Evolutionary conservation across 2,888 invertebrate species (phyloP).

Genomic region (Drosophila glabriapex): DNA sequence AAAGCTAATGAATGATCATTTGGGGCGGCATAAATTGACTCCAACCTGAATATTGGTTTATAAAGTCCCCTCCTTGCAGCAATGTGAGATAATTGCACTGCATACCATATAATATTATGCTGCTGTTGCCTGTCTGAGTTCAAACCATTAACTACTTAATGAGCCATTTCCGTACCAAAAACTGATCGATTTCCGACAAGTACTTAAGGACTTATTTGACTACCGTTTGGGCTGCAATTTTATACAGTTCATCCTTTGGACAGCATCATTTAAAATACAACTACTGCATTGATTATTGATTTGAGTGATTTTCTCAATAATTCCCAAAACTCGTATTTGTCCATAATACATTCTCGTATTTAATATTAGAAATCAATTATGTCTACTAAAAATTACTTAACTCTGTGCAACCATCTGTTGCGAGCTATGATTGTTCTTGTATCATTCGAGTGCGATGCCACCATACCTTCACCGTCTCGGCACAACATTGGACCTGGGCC

Average conservation of each 20-base stretch:
- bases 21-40: conserved; percentile 54
- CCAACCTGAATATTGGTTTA: conserved; percentile 17
- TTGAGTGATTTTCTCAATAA: background rate
- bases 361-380: conserved; percentile 53
- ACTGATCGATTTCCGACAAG: background rate
- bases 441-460: conserved; percentile 38
- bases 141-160: conserved; percentile 4
- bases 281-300: background rate
- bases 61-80: conserved; percentile 17
- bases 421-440: conserved; percentile 32
- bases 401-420: conserved; percentile 12
- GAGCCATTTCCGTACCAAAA: conserved; percentile 11
- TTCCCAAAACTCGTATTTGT: background rate
- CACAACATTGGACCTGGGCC: conserved; percentile 7
- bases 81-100: conserved; percentile 55
- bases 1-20: conserved; percentile 71
- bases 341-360: conserved; percentile 8
- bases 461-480: conserved; percentile 11
- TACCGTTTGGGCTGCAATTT: background rate
- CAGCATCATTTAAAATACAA: background rate
- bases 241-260: background rate
- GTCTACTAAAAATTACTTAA: conserved; percentile 31
- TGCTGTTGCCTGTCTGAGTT: conserved; percentile 1
- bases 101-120: conserved; percentile 7
- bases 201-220: background rate